Percentiles rank a stretch among this genome's conserved stretches.
Evolutionary conservation across 1,140 invertebrate genomes (phyloP).

Genomic region (Euschistus heros): DNA sequence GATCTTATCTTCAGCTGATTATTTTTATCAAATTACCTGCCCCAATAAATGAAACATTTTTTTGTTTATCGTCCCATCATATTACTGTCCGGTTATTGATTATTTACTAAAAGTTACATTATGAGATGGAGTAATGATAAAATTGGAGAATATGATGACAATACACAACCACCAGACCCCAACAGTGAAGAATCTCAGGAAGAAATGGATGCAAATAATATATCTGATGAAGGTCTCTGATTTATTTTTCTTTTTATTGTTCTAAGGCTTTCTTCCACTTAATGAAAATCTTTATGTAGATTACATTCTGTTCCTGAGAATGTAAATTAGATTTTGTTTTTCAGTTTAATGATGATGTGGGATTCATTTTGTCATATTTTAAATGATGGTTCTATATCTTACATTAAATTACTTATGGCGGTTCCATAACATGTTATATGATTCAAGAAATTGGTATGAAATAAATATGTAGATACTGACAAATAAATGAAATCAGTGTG

Average conservation of each 20-base stretch:
- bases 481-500: too few species aligned
- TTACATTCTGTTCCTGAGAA: neutral
- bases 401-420: neutral
- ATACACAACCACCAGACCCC: neutral
- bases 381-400: neutral
- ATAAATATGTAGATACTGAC: too few species aligned
- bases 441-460: too few species aligned
- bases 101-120: too few species aligned
- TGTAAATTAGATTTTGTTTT: neutral
- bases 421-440: too few species aligned
- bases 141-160: neutral
- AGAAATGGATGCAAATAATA: neutral
- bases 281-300: neutral
- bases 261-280: too few species aligned
- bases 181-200: neutral
- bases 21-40: too few species aligned
- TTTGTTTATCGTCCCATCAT: too few species aligned
- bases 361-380: neutral
- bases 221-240: conserved; percentile 8
- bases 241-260: too few species aligned
- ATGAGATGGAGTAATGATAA: neutral
- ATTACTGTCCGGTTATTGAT: too few species aligned
- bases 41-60: too few species aligned
- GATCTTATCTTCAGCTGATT: too few species aligned
- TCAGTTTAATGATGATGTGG: neutral